A percentile compares a stretch with the other conserved stretches of the same genome.
These are phyloP conservation scores for Montipora foliosa DNA, from an alignment of 64 coral and sea anemone species.

Conservation along the genomic window DNA sequence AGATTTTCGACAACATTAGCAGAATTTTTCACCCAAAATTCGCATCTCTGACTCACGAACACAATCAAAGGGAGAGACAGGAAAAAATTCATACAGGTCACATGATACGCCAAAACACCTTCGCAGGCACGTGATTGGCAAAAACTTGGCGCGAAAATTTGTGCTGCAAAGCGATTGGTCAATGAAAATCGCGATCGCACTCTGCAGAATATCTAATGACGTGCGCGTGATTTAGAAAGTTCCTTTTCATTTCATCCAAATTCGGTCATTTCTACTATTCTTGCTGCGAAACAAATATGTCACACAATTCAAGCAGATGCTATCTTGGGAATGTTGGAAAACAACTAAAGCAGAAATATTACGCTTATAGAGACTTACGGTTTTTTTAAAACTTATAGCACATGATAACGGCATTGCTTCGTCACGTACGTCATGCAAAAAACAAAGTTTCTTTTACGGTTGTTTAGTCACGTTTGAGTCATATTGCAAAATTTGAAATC, in stretches of 20 bases:
- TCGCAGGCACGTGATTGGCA: conserved; percentile 76
- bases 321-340: neutral
- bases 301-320: neutral
- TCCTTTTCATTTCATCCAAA: neutral
- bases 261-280: conserved; percentile 1
- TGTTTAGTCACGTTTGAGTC: conserved; percentile 6
- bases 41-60: conserved; percentile 16
- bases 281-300: neutral
- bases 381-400: neutral
- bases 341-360: neutral
- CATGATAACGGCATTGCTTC: neutral
- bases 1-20: conserved; percentile 92
- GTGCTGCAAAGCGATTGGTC: conserved; percentile 80
- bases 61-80: neutral
- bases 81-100: conserved; percentile 46
- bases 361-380: neutral
- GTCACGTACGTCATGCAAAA: neutral
- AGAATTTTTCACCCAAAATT: conserved; percentile 2
- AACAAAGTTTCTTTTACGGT: neutral
- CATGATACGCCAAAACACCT: conserved; percentile 73
- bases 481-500: neutral
- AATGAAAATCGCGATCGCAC: neutral
- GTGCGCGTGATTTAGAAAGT: conserved; percentile 84
- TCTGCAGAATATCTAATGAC: conserved; percentile 64
- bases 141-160: conserved; percentile 80